Percentiles rank a stretch among this genome's conserved stretches.
Evolutionary conservation across 2,113 vertebrate genomes (phyloP).

Genomic region (Campylomormyrus numenius): DNA sequence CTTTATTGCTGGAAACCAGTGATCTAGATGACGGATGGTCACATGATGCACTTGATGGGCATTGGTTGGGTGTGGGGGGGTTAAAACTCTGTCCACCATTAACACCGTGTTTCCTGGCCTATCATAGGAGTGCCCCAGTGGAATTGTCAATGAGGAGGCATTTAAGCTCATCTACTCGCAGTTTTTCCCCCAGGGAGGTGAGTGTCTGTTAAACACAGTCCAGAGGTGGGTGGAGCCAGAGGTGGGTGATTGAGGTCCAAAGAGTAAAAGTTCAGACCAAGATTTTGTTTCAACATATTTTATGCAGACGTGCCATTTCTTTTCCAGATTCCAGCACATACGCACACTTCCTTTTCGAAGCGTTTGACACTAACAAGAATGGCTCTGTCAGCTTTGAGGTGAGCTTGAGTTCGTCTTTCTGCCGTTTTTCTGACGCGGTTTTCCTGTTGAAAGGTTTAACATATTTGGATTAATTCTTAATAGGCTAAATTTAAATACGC

Average conservation of each 20-base stretch:
- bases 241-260: background rate
- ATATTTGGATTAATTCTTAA: background rate
- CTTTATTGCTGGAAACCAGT: background rate
- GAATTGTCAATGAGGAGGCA: slow-evolving; percentile 89
- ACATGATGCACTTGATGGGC: background rate
- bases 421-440: background rate
- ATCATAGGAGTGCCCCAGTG: slow-evolving; percentile 82
- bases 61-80: background rate
- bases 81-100: background rate
- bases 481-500: background rate
- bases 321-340: slow-evolving; percentile 84
- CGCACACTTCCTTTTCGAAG: slow-evolving; percentile 88
- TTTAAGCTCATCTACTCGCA: slow-evolving; percentile 91
- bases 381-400: slow-evolving; percentile 91
- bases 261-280: background rate
- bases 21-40: background rate
- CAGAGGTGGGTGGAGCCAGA: background rate
- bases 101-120: background rate
- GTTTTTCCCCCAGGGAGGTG: slow-evolving; percentile 95
- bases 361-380: slow-evolving; percentile 83
- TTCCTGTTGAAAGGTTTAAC: background rate
- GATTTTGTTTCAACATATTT: background rate
- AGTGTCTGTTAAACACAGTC: background rate
- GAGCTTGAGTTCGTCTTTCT: slow-evolving; percentile 32
- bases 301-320: background rate